phyloP scores from a whole-genome alignment of 1,140 invertebrate species.

The Meloidogyne chitwoodi region DNA sequence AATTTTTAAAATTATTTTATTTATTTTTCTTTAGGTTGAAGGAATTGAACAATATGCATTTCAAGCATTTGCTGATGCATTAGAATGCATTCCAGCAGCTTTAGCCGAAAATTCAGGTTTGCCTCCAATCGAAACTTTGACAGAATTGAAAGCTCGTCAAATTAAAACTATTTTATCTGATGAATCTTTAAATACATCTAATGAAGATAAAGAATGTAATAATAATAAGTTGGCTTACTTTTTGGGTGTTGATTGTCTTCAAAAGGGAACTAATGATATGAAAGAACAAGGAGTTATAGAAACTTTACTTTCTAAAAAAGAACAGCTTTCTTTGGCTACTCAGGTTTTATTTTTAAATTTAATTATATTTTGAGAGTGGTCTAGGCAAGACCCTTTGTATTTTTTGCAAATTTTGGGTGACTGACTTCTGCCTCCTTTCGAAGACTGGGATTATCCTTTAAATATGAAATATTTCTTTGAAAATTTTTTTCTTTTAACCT shows the following conservation, averaged over 20 bases:
- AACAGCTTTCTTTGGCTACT: constrained; percentile 91
- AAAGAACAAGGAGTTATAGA: constrained; percentile 91
- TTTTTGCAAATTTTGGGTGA: too few species aligned
- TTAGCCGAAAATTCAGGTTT: constrained; percentile 94
- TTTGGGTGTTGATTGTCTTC: constrained; percentile 91
- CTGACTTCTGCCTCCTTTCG: too few species aligned
- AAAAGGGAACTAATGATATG: constrained; percentile 83
- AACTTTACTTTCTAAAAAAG: constrained; percentile 90
- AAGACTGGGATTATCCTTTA: too few species aligned
- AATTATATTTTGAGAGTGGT: too few species aligned
- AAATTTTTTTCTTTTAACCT: too few species aligned
- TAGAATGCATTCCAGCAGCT: constrained; percentile 88
- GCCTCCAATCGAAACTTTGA: constrained; percentile 82
- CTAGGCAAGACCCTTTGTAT: too few species aligned
- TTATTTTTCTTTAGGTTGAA: constrained; percentile 67
- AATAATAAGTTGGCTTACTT: neutral
- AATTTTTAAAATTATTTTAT: neutral
- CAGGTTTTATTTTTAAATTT: constrained; percentile 51
- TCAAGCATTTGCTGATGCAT: constrained; percentile 86
- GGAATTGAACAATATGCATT: constrained; percentile 95
- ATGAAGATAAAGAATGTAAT: neutral
- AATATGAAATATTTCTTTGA: too few species aligned
- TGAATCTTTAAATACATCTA: neutral
- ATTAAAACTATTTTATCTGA: constrained; percentile 72
- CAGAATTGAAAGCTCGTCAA: constrained; percentile 85